phyloP scores from a whole-genome alignment of 53 echinoderm and acorn worm species.

The Henricia sp. region DNA sequence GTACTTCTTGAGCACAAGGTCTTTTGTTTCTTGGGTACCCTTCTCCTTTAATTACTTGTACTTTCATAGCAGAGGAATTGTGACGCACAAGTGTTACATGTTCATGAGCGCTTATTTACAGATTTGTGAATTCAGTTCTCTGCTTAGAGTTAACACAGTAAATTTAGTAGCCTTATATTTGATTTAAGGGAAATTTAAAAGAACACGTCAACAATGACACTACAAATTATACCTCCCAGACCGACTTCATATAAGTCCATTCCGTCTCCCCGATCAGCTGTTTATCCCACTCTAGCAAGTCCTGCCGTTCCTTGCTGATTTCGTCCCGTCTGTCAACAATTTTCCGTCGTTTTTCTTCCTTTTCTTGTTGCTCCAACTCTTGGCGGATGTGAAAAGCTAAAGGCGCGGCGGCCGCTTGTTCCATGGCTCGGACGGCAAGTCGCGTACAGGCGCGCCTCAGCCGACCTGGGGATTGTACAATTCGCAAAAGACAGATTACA shows the following conservation, averaged over 20 bases:
- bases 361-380: conserved; percentile 50
- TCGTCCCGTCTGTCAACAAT: conserved; percentile 74
- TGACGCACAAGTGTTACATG: no score
- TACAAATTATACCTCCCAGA: conserved; percentile 96
- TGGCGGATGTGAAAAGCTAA: conserved; percentile 55
- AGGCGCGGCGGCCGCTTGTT: conserved; percentile 55
- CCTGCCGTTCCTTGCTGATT: conserved; percentile 66
- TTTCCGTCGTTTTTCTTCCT: conserved; percentile 67
- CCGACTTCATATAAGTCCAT: conserved; percentile 64
- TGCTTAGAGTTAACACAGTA: no score
- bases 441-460: conserved; percentile 40
- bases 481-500: background rate
- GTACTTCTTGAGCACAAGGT: no score
- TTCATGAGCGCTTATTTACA: no score
- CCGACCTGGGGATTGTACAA: conserved; percentile 41
- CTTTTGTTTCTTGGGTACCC: no score
- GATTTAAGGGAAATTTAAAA: no score
- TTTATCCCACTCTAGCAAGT: conserved; percentile 68
- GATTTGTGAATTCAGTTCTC: no score
- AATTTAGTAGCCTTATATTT: no score
- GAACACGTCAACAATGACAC: no score
- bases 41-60: no score
- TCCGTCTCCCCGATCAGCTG: conserved; percentile 64
- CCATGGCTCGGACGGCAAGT: conserved; percentile 29
- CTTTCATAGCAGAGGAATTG: no score